Evolutionary conservation across 2,888 invertebrate genomes (phyloP).

Genomic region (Ischnura elegans): DNA sequence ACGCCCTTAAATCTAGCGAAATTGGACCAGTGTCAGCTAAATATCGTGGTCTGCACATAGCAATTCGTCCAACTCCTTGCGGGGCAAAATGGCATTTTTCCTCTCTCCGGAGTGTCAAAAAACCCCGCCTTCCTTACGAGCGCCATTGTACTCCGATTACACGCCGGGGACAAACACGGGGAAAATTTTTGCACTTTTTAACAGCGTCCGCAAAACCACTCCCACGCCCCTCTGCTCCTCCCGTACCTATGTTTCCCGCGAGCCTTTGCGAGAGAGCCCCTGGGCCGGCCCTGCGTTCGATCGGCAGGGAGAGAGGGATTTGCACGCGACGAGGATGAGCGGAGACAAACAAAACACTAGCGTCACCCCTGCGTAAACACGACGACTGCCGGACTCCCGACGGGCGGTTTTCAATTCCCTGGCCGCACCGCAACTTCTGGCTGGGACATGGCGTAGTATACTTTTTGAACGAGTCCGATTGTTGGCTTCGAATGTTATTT

Average conservation of each 20-base stretch:
- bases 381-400: neutral
- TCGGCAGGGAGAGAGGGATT: constrained; percentile 1
- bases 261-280: neutral
- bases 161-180: neutral
- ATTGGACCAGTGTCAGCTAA: neutral
- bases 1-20: neutral
- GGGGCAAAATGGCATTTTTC: neutral
- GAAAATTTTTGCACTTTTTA: neutral
- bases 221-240: neutral
- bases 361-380: constrained; percentile 30
- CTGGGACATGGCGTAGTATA: neutral
- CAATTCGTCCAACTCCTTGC: neutral
- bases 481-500: constrained; percentile 8
- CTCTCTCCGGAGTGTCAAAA: neutral
- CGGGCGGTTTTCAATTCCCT: neutral
- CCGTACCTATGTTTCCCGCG: neutral
- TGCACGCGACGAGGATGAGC: neutral
- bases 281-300: neutral
- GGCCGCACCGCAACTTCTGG: neutral
- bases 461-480: constrained; percentile 24
- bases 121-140: neutral
- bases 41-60: neutral
- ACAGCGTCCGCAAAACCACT: neutral
- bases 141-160: neutral
- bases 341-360: constrained; percentile 18